Conservation (phyloP, 2,888 invertebrate species). For the Nasonovia ribisnigri region DNA sequence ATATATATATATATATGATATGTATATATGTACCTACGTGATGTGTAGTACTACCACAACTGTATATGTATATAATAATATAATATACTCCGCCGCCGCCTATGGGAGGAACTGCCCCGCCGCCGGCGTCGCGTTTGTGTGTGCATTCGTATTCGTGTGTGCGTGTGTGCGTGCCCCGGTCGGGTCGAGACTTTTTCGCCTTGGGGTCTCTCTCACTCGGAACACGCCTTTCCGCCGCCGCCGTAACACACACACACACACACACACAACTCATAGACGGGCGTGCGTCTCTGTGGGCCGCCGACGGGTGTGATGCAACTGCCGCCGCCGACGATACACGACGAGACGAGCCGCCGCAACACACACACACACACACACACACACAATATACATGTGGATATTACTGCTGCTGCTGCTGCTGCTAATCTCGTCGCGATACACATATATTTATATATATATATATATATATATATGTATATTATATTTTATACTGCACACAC, state of each 20-base stretch:
- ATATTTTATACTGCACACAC: not conserved
- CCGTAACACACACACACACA: not conserved
- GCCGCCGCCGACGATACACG: conserved; percentile 19
- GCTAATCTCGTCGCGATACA: not conserved
- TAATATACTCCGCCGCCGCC: conserved; percentile 38
- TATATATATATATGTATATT: not conserved
- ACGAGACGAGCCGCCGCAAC: not conserved
- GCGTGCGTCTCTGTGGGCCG: not conserved
- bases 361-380: not conserved
- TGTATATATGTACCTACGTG: not conserved
- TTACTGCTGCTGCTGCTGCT: not conserved
- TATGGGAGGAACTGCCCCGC: conserved; percentile 59
- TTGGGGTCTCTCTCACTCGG: conserved; percentile 34
- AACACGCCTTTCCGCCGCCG: conserved; percentile 45
- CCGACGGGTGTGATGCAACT: conserved; percentile 52
- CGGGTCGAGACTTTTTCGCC: conserved; percentile 58
- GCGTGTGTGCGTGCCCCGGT: conserved; percentile 41
- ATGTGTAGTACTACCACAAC: conserved; percentile 25
- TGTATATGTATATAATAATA: not conserved
- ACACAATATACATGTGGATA: not conserved
- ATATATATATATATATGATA: not conserved
- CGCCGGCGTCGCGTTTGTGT: conserved; percentile 16
- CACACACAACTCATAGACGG: not conserved
- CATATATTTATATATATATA: too few relatives aligned
- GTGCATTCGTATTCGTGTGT: not conserved